These are phyloP conservation scores for Dendrocincla fuliginosa DNA, from an alignment of 2,797 vertebrate genomes.

Conservation along the genomic window DNA sequence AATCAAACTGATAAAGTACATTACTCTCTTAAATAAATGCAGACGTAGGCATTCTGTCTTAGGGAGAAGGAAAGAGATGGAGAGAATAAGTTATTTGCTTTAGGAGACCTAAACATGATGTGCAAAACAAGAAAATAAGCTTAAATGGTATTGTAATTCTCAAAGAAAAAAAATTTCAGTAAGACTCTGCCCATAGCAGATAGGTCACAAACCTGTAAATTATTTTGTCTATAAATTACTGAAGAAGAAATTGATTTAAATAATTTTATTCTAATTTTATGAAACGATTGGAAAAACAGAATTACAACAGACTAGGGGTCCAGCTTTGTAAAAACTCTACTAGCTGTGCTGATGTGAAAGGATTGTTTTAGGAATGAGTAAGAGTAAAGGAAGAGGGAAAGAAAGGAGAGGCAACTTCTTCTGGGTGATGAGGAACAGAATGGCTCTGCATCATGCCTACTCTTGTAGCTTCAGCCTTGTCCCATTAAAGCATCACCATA, in stretches of 20 bases:
- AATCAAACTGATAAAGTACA: slow-evolving; percentile 7
- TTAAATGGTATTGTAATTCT: slow-evolving; percentile 50
- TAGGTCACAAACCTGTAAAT: slow-evolving; percentile 35
- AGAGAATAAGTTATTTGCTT: slow-evolving; percentile 51
- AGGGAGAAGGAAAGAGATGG: slow-evolving; percentile 38
- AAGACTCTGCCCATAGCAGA: background rate
- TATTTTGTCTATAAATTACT: slow-evolving; percentile 49
- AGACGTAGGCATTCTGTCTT: slow-evolving; percentile 49
- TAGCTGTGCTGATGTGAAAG: background rate
- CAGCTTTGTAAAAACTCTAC: background rate
- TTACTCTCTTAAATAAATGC: slow-evolving; percentile 11
- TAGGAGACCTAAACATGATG: slow-evolving; percentile 39
- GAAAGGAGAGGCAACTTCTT: background rate
- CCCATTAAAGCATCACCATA: background rate
- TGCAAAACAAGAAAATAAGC: slow-evolving; percentile 55
- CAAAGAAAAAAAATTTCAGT: slow-evolving; percentile 50
- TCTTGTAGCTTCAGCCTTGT: background rate
- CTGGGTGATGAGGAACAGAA: background rate
- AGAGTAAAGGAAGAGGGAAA: background rate
- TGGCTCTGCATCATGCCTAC: background rate
- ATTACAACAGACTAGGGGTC: background rate
- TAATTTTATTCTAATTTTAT: slow-evolving; percentile 31
- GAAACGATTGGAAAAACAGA: slow-evolving; percentile 44
- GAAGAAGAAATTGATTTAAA: slow-evolving; percentile 38
- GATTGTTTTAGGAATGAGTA: slow-evolving; percentile 29